phyloP scores from a whole-genome alignment of 2,113 vertebrate species.

The Tamias sibiricus region DNA sequence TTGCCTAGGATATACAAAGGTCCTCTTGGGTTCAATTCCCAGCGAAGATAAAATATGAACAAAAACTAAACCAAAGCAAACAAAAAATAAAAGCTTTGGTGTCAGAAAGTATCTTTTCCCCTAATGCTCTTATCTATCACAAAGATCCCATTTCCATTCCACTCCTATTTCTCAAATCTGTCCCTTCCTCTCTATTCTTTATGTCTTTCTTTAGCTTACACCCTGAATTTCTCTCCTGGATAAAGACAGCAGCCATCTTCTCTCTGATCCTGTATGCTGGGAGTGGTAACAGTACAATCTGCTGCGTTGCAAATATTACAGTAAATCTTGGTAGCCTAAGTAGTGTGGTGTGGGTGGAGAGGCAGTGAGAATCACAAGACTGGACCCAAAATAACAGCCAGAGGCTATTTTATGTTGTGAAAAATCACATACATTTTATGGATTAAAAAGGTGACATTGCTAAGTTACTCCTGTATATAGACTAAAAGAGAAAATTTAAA shows the following conservation, averaged over 20 bases:
- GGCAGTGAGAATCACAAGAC: conserved; percentile 6
- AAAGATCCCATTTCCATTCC: neutral
- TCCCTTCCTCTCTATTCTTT: neutral
- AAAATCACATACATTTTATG: neutral
- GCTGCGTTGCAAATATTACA: neutral
- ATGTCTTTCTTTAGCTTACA: neutral
- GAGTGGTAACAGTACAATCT: neutral
- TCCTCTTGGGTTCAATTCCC: neutral
- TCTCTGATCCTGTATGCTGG: neutral
- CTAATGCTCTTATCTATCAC: neutral
- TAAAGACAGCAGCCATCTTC: neutral
- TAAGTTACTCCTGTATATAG: neutral
- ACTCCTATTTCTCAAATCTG: neutral
- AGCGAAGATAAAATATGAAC: neutral
- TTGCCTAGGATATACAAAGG: neutral
- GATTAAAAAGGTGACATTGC: conserved; percentile 24
- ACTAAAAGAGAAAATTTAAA: conserved; percentile 24
- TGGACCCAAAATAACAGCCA: conserved; percentile 39
- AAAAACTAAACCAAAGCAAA: neutral
- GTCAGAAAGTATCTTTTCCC: neutral
- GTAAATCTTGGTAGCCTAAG: neutral
- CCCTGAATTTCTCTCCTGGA: neutral
- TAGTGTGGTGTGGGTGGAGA: neutral
- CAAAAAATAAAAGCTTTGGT: neutral
- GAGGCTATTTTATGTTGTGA: conserved; percentile 6